Percentiles rank a stretch among this genome's conserved stretches.
phyloP scores from a whole-genome alignment of 1,140 invertebrate species.

The Eueides isabella region DNA sequence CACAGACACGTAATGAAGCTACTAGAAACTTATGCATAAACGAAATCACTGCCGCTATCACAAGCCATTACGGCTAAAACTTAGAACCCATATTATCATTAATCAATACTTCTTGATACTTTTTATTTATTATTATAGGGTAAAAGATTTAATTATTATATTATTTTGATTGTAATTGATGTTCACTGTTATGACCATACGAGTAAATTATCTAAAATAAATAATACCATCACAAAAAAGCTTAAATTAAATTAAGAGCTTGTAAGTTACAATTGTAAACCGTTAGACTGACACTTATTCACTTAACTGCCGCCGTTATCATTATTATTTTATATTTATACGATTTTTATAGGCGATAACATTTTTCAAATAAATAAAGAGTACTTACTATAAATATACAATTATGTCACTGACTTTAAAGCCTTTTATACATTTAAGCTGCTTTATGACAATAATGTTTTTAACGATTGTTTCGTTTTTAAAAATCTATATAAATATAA shows the following conservation, averaged over 20 bases:
- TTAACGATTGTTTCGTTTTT: too few relatives aligned
- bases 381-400: not conserved
- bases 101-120: not conserved
- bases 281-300: conserved; percentile 27
- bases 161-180: too few relatives aligned
- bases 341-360: conserved; percentile 18
- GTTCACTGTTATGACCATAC: not conserved
- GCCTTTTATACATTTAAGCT: too few relatives aligned
- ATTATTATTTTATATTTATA: conserved; percentile 23
- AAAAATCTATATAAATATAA: too few relatives aligned
- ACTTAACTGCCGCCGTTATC: conserved; percentile 7
- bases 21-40: too few relatives aligned
- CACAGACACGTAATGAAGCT: too few relatives aligned
- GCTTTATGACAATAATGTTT: too few relatives aligned
- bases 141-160: too few relatives aligned
- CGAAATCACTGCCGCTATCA: too few relatives aligned
- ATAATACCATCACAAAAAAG: conserved; percentile 25
- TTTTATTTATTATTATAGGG: not conserved
- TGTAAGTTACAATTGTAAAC: conserved; percentile 17
- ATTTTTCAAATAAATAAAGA: not conserved
- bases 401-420: too few relatives aligned
- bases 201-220: conserved; percentile 17
- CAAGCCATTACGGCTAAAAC: too few relatives aligned
- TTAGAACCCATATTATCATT: not conserved
- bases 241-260: conserved; percentile 19